Conservation (phyloP, 1,140 invertebrate genomes). For the Drosophila yakuba region DNA sequence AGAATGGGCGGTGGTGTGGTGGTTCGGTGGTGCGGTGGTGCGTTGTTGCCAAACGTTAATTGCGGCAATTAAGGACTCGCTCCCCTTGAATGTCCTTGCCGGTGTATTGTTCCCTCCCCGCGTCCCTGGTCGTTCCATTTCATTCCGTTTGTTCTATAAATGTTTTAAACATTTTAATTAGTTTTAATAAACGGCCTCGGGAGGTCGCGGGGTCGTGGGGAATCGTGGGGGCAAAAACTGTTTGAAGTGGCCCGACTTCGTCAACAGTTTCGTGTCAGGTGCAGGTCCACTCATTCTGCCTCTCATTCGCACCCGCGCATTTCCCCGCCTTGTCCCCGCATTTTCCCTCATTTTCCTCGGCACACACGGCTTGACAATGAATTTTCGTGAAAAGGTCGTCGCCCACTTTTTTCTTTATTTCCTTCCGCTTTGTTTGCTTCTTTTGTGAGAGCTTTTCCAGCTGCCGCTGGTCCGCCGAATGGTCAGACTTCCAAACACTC, state of each 20-base stretch:
- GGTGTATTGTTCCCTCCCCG: conserved; percentile 6
- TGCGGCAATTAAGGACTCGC: conserved; percentile 47
- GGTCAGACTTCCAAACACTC: conserved; percentile 18
- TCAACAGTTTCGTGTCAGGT: conserved; percentile 52
- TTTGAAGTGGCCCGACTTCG: conserved; percentile 56
- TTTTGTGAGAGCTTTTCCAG: conserved; percentile 54
- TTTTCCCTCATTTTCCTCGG: not conserved
- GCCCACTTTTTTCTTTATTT: conserved; percentile 41
- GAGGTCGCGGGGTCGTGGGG: not conserved
- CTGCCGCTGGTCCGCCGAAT: conserved; percentile 46
- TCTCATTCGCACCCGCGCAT: not conserved
- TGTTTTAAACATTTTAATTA: conserved; percentile 66
- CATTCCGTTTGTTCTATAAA: conserved; percentile 63
- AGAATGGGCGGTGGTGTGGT: not conserved
- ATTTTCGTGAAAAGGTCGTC: conserved; percentile 59
- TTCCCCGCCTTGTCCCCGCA: too few relatives aligned
- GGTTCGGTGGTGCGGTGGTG: not conserved
- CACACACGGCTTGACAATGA: conserved; percentile 50
- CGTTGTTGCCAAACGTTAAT: conserved; percentile 40
- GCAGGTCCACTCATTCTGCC: conserved; percentile 5
- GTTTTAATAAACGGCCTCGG: conserved; percentile 56
- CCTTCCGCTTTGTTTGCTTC: conserved; percentile 35
- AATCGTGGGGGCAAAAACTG: conserved; percentile 14
- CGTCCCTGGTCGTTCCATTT: conserved; percentile 6
- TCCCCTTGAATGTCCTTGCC: conserved; percentile 34